These are phyloP conservation scores for Tyto alba DNA, from an alignment of 2,113 vertebrate species.

Conservation along the genomic window DNA sequence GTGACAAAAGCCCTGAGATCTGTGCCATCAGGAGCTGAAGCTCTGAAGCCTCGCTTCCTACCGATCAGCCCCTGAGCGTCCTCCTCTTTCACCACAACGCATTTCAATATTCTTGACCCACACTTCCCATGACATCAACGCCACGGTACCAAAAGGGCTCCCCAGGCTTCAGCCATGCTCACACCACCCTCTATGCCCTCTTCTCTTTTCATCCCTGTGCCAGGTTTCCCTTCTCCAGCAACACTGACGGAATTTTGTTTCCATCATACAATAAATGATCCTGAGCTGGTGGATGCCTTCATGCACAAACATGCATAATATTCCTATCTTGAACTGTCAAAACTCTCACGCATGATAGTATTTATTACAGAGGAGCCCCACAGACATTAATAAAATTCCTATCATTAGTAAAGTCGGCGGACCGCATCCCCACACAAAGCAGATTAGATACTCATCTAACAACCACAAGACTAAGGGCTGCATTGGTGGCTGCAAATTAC, in stretches of 20 bases:
- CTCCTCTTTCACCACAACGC: neutral
- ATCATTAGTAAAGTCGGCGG: neutral
- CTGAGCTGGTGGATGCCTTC: neutral
- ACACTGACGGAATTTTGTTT: neutral
- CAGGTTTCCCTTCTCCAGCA: neutral
- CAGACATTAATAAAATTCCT: neutral
- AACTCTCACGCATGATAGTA: neutral
- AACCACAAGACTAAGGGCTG: neutral
- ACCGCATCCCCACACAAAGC: neutral
- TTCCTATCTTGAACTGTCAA: neutral
- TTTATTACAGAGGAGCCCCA: neutral
- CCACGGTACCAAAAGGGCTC: neutral
- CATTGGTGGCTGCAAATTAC: neutral
- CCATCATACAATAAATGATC: neutral
- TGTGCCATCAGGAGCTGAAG: neutral
- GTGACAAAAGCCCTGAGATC: neutral
- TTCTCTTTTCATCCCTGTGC: neutral
- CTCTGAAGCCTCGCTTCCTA: neutral
- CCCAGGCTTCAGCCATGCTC: neutral
- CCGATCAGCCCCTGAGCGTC: rapidly evolving
- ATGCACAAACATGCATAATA: neutral
- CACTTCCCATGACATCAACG: neutral
- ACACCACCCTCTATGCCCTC: neutral
- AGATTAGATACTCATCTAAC: neutral
- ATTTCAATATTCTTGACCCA: neutral